Evolutionary conservation across 2,888 invertebrate species (phyloP).

Genomic region (Drosophila lacicola): DNA sequence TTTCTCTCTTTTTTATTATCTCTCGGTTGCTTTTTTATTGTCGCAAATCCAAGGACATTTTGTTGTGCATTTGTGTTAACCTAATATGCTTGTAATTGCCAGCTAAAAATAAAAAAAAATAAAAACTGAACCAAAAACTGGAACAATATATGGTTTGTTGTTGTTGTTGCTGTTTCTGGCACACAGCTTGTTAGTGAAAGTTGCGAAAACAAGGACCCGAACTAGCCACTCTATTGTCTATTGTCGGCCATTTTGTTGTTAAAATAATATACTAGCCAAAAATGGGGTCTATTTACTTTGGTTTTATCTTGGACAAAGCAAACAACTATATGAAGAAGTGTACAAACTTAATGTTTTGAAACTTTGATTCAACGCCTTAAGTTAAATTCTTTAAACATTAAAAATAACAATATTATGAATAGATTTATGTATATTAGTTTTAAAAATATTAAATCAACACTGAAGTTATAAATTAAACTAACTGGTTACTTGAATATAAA

Average conservation of each 20-base stretch:
- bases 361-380: no score
- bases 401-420: not conserved
- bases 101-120: conserved; percentile 36
- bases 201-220: conserved; percentile 47
- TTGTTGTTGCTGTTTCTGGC: conserved; percentile 44
- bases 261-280: conserved; percentile 9
- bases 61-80: conserved; percentile 70
- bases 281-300: not conserved
- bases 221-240: conserved; percentile 43
- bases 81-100: conserved; percentile 76
- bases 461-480: no score
- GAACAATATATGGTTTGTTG: conserved; percentile 39
- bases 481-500: not conserved
- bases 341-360: no score
- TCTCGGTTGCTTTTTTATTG: conserved; percentile 3
- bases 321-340: not conserved
- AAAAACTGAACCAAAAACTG: conserved; percentile 32
- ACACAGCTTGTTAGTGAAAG: conserved; percentile 65
- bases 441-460: no score
- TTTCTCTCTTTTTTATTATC: not conserved
- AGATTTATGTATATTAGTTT: not conserved
- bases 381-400: no score
- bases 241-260: conserved; percentile 30
- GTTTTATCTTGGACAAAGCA: not conserved
- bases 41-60: conserved; percentile 69